A percentile compares a stretch with the other conserved stretches of the same genome.
Conservation (phyloP, 1,140 invertebrate species). For the Tenebrio molitor region DNA sequence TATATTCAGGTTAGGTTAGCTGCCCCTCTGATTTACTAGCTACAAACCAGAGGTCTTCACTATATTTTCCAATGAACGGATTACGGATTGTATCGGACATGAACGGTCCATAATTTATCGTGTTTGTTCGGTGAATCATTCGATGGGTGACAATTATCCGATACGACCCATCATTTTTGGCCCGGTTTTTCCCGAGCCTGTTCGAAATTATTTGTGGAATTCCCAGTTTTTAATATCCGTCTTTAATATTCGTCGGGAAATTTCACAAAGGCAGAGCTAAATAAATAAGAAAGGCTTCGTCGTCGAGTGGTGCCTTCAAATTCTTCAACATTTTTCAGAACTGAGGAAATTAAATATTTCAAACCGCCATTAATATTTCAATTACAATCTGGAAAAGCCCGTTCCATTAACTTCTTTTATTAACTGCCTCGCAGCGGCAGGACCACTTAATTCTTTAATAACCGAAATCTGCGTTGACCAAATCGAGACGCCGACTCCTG, state of each 20-base stretch:
- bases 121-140: constrained; percentile 31
- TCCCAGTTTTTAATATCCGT: constrained; percentile 3
- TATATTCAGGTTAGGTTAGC: constrained; percentile 55
- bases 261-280: constrained; percentile 1
- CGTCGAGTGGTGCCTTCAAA: constrained; percentile 13
- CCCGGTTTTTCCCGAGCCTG: background rate
- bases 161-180: constrained; percentile 16
- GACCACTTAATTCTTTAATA: background rate
- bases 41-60: constrained; percentile 55
- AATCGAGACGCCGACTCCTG: too few relatives aligned
- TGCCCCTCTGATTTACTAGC: constrained; percentile 54
- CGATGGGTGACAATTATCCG: constrained; percentile 37
- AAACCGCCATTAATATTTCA: constrained; percentile 44
- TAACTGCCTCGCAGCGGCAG: background rate
- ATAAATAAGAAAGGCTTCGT: constrained; percentile 15
- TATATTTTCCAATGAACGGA: constrained; percentile 56
- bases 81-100: constrained; percentile 47
- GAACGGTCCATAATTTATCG: constrained; percentile 44
- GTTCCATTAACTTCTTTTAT: constrained; percentile 44
- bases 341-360: constrained; percentile 39
- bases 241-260: constrained; percentile 6
- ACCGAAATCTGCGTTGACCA: too few relatives aligned
- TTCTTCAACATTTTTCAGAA: constrained; percentile 32
- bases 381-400: constrained; percentile 36
- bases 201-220: too few relatives aligned